Evolutionary conservation across 1,140 invertebrate genomes (phyloP).

Genomic region (Cherax destructor): DNA sequence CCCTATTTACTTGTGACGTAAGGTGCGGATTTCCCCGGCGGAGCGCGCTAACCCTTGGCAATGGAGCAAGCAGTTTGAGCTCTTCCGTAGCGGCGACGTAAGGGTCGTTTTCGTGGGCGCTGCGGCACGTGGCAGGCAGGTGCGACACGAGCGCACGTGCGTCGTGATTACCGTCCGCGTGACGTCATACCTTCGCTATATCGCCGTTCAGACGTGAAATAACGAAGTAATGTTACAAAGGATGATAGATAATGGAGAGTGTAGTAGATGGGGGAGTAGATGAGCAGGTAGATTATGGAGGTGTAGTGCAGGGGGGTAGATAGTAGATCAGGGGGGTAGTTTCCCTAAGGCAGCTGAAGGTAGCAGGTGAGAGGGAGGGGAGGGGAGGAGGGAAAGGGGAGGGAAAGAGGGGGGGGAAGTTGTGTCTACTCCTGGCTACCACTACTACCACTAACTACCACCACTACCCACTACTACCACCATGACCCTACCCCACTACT

Average conservation of each 20-base stretch:
- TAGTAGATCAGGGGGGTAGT: not conserved
- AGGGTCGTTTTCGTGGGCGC: conserved; percentile 35
- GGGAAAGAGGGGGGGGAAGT: not conserved
- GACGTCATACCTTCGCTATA: conserved; percentile 28
- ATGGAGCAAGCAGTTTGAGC: conserved; percentile 19
- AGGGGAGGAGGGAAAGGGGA: not conserved
- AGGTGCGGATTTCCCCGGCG: not conserved
- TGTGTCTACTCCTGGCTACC: not conserved
- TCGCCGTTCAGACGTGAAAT: no score
- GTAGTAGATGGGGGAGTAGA: no score
- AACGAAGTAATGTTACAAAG: no score
- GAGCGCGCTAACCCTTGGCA: not conserved
- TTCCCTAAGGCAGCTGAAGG: conserved; percentile 17
- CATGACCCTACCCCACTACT: not conserved
- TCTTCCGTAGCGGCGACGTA: conserved; percentile 30
- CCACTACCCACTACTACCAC: not conserved
- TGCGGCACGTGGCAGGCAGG: conserved; percentile 59
- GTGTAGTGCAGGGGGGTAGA: not conserved
- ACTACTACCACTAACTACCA: not conserved
- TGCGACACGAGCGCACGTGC: conserved; percentile 65
- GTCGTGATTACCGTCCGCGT: conserved; percentile 58
- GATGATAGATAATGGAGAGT: no score
- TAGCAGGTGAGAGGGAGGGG: conserved; percentile 19
- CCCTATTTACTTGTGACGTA: not conserved
- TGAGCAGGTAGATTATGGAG: no score